Evolutionary conservation across 2,797 vertebrate genomes (phyloP).

Genomic region (Fundulus diaphanus): DNA sequence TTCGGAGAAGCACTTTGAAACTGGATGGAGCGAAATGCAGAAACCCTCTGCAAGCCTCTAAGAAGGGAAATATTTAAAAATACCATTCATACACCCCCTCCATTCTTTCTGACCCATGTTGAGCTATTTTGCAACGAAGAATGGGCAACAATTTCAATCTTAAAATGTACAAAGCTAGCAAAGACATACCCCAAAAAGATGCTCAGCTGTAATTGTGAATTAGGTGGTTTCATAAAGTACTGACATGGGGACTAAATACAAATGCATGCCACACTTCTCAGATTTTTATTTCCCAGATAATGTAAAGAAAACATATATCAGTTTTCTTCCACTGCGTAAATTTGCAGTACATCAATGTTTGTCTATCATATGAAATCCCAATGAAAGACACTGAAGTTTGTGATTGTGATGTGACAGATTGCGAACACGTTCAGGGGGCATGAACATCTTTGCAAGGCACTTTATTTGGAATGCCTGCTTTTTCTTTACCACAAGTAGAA

Average conservation of each 20-base stretch:
- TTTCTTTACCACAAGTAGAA: neutral
- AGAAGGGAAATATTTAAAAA: neutral
- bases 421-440: neutral
- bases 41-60: neutral
- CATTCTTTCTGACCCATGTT: neutral
- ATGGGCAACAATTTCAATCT: neutral
- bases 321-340: too few relatives aligned
- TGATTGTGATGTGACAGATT: neutral
- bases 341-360: too few relatives aligned
- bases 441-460: neutral
- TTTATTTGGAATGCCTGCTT: neutral
- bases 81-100: neutral
- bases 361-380: neutral
- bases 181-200: neutral
- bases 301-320: too few relatives aligned
- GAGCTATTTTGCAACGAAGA: neutral
- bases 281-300: too few relatives aligned
- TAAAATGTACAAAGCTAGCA: neutral
- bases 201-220: too few relatives aligned
- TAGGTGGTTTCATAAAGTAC: too few relatives aligned
- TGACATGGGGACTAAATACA: too few relatives aligned
- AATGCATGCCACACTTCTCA: too few relatives aligned
- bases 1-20: neutral
- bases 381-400: neutral
- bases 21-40: neutral